These are phyloP conservation scores for Microplitis mediator DNA, from an alignment of 1,140 invertebrate species.

Conservation along the genomic window DNA sequence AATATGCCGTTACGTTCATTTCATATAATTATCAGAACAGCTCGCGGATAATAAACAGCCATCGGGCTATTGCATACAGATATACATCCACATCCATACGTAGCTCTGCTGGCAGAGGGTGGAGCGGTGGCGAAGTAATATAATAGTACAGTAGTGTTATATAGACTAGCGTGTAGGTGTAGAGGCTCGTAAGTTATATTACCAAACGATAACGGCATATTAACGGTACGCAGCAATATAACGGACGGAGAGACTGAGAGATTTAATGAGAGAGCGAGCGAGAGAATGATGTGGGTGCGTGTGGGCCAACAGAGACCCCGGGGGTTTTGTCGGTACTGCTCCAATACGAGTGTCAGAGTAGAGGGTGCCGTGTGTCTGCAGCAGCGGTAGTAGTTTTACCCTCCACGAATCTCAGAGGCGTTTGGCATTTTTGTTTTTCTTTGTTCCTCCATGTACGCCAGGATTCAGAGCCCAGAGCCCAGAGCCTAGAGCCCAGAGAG, in stretches of 20 bases:
- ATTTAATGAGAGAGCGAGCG: background rate
- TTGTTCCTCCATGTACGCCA: background rate
- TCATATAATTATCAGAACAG: constrained; percentile 44
- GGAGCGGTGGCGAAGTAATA: too few relatives aligned
- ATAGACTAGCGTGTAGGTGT: background rate
- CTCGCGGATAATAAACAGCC: constrained; percentile 34
- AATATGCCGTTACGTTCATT: constrained; percentile 38
- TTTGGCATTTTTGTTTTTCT: constrained; percentile 6
- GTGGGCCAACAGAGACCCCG: background rate
- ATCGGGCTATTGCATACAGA: too few relatives aligned
- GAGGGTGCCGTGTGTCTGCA: background rate
- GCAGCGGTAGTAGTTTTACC: background rate
- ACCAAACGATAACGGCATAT: constrained; percentile 39
- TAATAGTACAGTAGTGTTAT: too few relatives aligned
- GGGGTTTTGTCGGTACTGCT: background rate
- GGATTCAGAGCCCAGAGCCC: background rate
- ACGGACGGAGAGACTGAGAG: background rate
- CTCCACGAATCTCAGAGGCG: background rate
- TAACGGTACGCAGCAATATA: constrained; percentile 32
- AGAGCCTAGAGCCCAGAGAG: constrained; percentile 19
- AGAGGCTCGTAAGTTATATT: constrained; percentile 36
- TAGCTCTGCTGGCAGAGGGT: background rate
- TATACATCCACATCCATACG: background rate
- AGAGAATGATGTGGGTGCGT: background rate
- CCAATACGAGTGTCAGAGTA: background rate